Evolutionary conservation across 2,888 invertebrate species (phyloP).

Genomic region (Ophioninae sp.): DNA sequence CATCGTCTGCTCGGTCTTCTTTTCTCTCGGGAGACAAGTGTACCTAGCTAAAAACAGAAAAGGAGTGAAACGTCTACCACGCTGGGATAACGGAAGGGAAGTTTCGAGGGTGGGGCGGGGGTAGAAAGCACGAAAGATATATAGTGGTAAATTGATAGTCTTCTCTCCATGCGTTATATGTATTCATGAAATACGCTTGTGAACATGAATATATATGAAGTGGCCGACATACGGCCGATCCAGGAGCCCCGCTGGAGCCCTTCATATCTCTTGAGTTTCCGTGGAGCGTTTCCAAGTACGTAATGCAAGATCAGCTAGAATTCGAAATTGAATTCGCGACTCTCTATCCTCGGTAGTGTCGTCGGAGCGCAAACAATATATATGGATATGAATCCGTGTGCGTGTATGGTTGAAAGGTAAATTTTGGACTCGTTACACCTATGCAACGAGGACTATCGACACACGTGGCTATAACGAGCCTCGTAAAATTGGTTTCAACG

Average conservation of each 20-base stretch:
- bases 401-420: background rate
- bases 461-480: background rate
- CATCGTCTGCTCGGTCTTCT: background rate
- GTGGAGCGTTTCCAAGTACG: conserved; percentile 3
- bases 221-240: conserved; percentile 42
- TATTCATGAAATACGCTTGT: conserved; percentile 59
- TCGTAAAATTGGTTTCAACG: background rate
- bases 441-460: background rate
- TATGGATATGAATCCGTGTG: conserved; percentile 1
- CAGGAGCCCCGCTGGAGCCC: conserved; percentile 25
- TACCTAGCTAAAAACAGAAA: conserved; percentile 47
- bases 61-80: conserved; percentile 27
- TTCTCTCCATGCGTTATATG: conserved; percentile 39
- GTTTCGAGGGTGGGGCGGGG: conserved; percentile 32
- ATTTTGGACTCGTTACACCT: background rate
- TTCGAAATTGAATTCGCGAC: conserved; percentile 41
- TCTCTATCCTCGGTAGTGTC: conserved; percentile 4
- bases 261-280: conserved; percentile 37
- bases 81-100: conserved; percentile 10
- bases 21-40: conserved; percentile 24
- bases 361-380: background rate
- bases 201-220: conserved; percentile 59
- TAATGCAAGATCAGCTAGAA: conserved; percentile 39
- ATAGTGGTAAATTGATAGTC: conserved; percentile 19
- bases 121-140: conserved; percentile 11